phyloP scores from a whole-genome alignment of 2,888 invertebrate species.

The Dermolepida albohirtum region DNA sequence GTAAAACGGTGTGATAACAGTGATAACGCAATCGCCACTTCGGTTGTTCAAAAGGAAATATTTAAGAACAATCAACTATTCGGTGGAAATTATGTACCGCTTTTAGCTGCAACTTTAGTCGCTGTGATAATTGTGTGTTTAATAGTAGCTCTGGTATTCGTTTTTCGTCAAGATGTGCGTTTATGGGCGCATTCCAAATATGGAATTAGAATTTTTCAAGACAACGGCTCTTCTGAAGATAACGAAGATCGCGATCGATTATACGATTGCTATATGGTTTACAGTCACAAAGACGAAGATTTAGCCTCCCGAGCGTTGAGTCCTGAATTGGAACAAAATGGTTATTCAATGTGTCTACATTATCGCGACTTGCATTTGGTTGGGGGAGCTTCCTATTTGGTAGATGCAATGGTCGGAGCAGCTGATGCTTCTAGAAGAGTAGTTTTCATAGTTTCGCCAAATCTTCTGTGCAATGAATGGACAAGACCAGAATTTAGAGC shows the following conservation, averaged over 20 bases:
- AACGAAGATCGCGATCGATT: slow-evolving; percentile 67
- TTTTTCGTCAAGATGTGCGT: slow-evolving; percentile 81
- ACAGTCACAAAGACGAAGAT: slow-evolving; percentile 84
- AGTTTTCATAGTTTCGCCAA: slow-evolving; percentile 82
- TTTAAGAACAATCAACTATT: slow-evolving; percentile 75
- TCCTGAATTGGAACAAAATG: slow-evolving; percentile 79
- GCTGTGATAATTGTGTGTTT: slow-evolving; percentile 77
- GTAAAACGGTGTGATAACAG: slow-evolving; percentile 73
- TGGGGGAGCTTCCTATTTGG: slow-evolving; percentile 72
- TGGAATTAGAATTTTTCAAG: slow-evolving; percentile 80
- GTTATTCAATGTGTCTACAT: slow-evolving; percentile 76
- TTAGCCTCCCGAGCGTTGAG: slow-evolving; percentile 76
- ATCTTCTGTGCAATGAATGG: slow-evolving; percentile 88
- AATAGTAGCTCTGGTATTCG: slow-evolving; percentile 76
- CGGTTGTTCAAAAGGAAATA: slow-evolving; percentile 65
- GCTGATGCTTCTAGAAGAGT: slow-evolving; percentile 78
- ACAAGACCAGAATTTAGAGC: slow-evolving; percentile 83
- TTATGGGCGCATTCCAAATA: slow-evolving; percentile 85
- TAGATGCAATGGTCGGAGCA: slow-evolving; percentile 73
- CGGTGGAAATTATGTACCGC: slow-evolving; percentile 79
- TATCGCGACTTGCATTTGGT: slow-evolving; percentile 73
- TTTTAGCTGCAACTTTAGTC: slow-evolving; percentile 78
- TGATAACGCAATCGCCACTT: slow-evolving; percentile 75
- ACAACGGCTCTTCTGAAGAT: slow-evolving; percentile 68
- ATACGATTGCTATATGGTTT: slow-evolving; percentile 88